These are phyloP conservation scores for Acrobasis consociella DNA, from an alignment of 2,888 invertebrate species.

Conservation along the genomic window DNA sequence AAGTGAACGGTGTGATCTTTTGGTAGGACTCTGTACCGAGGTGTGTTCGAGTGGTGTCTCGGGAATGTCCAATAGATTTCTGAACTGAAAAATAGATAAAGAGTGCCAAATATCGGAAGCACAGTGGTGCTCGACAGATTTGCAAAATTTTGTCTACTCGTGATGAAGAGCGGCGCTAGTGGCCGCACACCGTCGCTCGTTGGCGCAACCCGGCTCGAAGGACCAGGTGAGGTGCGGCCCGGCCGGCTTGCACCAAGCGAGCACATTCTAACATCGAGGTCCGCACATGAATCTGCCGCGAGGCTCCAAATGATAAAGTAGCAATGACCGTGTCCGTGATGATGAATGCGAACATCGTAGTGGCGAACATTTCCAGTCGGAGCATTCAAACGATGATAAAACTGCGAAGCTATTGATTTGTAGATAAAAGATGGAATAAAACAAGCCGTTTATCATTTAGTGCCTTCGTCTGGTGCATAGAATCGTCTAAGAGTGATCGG, in stretches of 20 bases:
- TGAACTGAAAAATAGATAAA: slow-evolving; percentile 65
- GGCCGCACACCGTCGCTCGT: slow-evolving; percentile 55
- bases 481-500: slow-evolving; percentile 61
- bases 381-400: slow-evolving; percentile 65
- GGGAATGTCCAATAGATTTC: slow-evolving; percentile 52
- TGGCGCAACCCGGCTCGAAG: slow-evolving; percentile 36
- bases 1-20: slow-evolving; percentile 49
- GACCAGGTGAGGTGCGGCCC: slow-evolving; percentile 7
- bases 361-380: slow-evolving; percentile 47
- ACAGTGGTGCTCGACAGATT: slow-evolving; percentile 77
- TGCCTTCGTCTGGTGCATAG: slow-evolving; percentile 73
- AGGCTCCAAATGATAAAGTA: slow-evolving; percentile 81
- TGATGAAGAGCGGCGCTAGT: slow-evolving; percentile 60
- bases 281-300: slow-evolving; percentile 58
- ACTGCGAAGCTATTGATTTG: slow-evolving; percentile 66
- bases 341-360: slow-evolving; percentile 47
- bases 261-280: slow-evolving; percentile 68
- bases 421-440: slow-evolving; percentile 47
- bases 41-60: slow-evolving; percentile 55
- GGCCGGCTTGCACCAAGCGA: slow-evolving; percentile 52
- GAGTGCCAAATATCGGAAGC: slow-evolving; percentile 79
- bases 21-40: slow-evolving; percentile 33
- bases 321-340: slow-evolving; percentile 59
- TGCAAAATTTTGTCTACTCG: slow-evolving; percentile 74
- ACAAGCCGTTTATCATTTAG: slow-evolving; percentile 80